A percentile compares a stretch with the other conserved stretches of the same genome.
Evolutionary conservation across 2,888 invertebrate species (phyloP).

Genomic region (Eudasyphora cyanicolor): DNA sequence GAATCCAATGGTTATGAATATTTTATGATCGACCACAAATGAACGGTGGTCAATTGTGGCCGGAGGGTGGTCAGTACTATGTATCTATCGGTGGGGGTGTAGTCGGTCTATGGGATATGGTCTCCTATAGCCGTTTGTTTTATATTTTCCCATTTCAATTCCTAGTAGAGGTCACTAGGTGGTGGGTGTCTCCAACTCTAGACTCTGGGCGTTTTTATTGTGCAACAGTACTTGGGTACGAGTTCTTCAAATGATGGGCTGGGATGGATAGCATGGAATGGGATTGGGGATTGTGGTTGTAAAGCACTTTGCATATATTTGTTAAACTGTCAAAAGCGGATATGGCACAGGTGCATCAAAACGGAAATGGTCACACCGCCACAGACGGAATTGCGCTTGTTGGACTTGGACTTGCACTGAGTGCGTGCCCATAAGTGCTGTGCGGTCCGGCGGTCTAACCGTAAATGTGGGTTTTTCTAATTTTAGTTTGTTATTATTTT

Average conservation of each 20-base stretch:
- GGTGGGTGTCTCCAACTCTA: slow-evolving; percentile 65
- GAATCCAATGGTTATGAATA: slow-evolving; percentile 43
- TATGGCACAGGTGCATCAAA: slow-evolving; percentile 61
- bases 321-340: slow-evolving; percentile 58
- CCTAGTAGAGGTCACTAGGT: slow-evolving; percentile 69
- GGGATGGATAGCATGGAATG: too few relatives aligned
- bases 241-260: slow-evolving; percentile 13
- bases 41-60: slow-evolving; percentile 20
- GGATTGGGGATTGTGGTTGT: too few relatives aligned
- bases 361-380: slow-evolving; percentile 63
- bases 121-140: not conserved
- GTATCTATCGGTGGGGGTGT: too few relatives aligned
- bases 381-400: slow-evolving; percentile 29
- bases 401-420: slow-evolving; percentile 1
- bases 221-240: slow-evolving; percentile 6
- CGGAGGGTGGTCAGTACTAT: slow-evolving; percentile 18
- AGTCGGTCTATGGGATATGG: slow-evolving; percentile 28
- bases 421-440: slow-evolving; percentile 39
- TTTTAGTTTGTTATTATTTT: slow-evolving; percentile 43
- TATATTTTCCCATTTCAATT: slow-evolving; percentile 53
- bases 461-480: slow-evolving; percentile 28
- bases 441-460: too few relatives aligned
- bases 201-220: slow-evolving; percentile 31
- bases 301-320: slow-evolving; percentile 8
- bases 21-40: slow-evolving; percentile 22